Evolutionary conservation across 37 sponge, comb jelly and placozoan genomes (phyloP).

Genomic region (Aplysina aerophoba): DNA sequence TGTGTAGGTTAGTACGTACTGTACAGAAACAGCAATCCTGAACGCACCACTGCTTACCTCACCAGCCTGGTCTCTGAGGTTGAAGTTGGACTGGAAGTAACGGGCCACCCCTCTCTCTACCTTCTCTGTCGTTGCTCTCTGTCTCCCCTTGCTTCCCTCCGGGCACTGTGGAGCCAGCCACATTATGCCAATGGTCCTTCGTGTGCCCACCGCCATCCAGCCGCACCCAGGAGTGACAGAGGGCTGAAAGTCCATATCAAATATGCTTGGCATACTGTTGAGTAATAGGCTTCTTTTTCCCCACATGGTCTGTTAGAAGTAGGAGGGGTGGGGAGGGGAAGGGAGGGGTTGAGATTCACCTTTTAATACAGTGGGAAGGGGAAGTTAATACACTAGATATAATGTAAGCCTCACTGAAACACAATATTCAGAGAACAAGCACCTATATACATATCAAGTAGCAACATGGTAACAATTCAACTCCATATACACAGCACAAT

Average conservation of each 20-base stretch:
- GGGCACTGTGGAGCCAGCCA: neutral
- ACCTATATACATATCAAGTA: no score
- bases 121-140: neutral
- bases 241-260: slow-evolving; percentile 8
- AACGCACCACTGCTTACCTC: slow-evolving; percentile 29
- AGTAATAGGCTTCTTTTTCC: neutral
- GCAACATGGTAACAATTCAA: no score
- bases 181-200: slow-evolving; percentile 27
- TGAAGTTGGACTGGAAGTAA: slow-evolving; percentile 50
- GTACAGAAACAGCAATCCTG: no score
- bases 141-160: neutral
- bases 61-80: slow-evolving; percentile 47
- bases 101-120: neutral
- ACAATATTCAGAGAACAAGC: no score
- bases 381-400: no score
- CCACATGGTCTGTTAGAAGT: neutral
- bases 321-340: no score
- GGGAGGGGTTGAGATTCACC: no score
- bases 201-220: slow-evolving; percentile 49
- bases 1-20: neutral
- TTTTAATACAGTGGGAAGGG: no score
- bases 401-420: no score
- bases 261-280: neutral
- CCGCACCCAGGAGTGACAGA: slow-evolving; percentile 17
- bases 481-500: no score